Evolutionary conservation across 2,113 vertebrate genomes (phyloP).

Genomic region (Girardinichthys multiradiatus): DNA sequence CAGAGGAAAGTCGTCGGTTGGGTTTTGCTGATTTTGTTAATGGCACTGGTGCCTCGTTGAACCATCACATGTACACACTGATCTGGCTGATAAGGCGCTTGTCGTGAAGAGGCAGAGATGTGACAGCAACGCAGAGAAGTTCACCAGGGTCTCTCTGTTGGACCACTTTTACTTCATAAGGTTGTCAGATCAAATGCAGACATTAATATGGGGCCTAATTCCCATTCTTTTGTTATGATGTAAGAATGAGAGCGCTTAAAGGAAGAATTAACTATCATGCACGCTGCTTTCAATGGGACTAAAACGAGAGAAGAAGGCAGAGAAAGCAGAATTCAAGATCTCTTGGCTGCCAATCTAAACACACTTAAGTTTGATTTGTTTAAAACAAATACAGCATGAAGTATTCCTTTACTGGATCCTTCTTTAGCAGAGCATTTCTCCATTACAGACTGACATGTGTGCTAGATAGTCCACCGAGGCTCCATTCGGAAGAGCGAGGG

Average conservation of each 20-base stretch:
- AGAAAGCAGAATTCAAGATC: neutral
- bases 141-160: slow-evolving; percentile 44
- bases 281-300: neutral
- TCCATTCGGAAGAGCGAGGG: slow-evolving; percentile 68
- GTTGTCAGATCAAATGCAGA: slow-evolving; percentile 47
- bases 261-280: neutral
- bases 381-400: slow-evolving; percentile 1
- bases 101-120: slow-evolving; percentile 24
- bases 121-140: slow-evolving; percentile 47
- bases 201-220: slow-evolving; percentile 28
- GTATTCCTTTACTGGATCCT: slow-evolving; percentile 18
- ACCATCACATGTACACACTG: slow-evolving; percentile 35
- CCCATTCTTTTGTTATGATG: slow-evolving; percentile 24
- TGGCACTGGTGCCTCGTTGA: slow-evolving; percentile 23
- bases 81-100: slow-evolving; percentile 39
- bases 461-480: slow-evolving; percentile 70
- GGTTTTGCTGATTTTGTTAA: slow-evolving; percentile 81
- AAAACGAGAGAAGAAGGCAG: neutral
- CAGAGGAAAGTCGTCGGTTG: slow-evolving; percentile 50
- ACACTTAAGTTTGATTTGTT: neutral
- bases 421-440: slow-evolving; percentile 37
- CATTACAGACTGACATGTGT: slow-evolving; percentile 68
- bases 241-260: neutral
- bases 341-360: neutral
- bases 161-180: slow-evolving; percentile 22